Evolutionary conservation across 2,888 invertebrate species (phyloP).

Genomic region (Polylopha cassiicola): DNA sequence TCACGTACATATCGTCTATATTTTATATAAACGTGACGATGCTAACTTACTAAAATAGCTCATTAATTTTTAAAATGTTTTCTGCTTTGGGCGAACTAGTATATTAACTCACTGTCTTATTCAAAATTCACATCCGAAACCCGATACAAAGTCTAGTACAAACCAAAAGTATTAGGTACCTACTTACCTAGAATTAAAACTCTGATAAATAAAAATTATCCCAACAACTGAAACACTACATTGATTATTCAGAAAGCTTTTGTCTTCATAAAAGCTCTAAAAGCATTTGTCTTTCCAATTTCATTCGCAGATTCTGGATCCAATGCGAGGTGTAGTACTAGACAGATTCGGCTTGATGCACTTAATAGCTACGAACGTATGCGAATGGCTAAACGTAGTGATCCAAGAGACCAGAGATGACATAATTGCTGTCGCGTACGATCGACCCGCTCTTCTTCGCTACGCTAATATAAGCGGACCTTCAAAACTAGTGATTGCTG

Average conservation of each 20-base stretch:
- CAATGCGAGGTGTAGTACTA: conserved; percentile 66
- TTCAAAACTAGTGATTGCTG: conserved; percentile 37
- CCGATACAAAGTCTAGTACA: too few relatives aligned
- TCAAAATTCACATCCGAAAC: too few relatives aligned
- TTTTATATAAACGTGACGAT: conserved; percentile 22
- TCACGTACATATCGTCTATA: conserved; percentile 26
- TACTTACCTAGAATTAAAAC: too few relatives aligned
- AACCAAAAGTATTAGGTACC: too few relatives aligned
- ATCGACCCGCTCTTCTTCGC: conserved; percentile 46
- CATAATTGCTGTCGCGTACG: conserved; percentile 76
- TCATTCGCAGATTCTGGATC: conserved; percentile 56
- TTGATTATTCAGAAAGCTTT: too few relatives aligned
- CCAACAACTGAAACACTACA: neutral
- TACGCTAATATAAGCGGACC: conserved; percentile 58
- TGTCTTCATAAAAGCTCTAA: too few relatives aligned
- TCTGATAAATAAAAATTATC: neutral
- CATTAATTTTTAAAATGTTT: conserved; percentile 1
- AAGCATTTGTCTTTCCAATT: conserved; percentile 7
- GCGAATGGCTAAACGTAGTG: conserved; percentile 93
- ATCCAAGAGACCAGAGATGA: conserved; percentile 93
- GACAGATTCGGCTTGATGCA: conserved; percentile 95
- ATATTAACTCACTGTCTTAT: too few relatives aligned
- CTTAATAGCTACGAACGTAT: conserved; percentile 93
- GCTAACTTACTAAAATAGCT: conserved; percentile 7
- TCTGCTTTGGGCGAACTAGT: too few relatives aligned